phyloP scores from a whole-genome alignment of 2,113 vertebrate genomes.

The Tretioscincus oriximinensis region DNA sequence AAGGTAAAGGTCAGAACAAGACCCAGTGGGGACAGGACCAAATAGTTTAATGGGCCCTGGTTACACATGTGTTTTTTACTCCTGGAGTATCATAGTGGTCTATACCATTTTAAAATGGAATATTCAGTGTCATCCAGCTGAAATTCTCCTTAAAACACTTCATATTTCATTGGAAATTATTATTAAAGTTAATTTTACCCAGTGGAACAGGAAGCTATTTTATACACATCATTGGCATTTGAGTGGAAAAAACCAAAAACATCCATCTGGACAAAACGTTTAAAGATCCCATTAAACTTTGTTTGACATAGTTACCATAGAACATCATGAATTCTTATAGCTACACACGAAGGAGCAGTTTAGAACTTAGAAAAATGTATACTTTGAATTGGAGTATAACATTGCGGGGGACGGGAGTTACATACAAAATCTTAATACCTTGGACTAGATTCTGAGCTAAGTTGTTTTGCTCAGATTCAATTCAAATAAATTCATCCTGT shows the following conservation, averaged over 20 bases:
- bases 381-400: no score
- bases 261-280: neutral
- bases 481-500: neutral
- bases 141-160: neutral
- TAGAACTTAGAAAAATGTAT: neutral
- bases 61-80: no score
- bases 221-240: neutral
- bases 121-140: neutral
- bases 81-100: no score
- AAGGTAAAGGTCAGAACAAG: no score
- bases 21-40: no score
- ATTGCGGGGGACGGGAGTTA: neutral
- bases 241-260: neutral
- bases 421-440: neutral
- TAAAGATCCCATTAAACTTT: neutral
- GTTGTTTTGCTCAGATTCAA: neutral
- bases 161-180: slow-evolving; percentile 6
- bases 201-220: neutral
- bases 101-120: neutral
- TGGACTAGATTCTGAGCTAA: neutral
- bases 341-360: neutral
- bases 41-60: no score
- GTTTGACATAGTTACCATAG: neutral
- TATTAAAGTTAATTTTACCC: slow-evolving; percentile 11
- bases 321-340: neutral